Evolutionary conservation across 2,888 invertebrate species (phyloP).

Genomic region (Lasioglossum malachurum): DNA sequence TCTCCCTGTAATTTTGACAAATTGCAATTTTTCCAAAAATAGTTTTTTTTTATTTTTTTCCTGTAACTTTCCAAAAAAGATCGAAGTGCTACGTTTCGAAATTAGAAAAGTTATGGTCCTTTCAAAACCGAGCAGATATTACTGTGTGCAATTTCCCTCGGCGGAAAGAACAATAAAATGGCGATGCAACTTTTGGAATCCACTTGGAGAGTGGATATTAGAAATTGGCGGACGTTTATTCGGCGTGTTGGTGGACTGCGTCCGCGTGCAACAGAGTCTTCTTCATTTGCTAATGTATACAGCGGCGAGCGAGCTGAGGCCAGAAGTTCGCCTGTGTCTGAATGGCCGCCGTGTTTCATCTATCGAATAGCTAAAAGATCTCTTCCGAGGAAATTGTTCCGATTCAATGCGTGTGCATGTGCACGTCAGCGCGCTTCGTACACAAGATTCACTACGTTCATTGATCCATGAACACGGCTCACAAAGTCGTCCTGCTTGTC

Average conservation of each 20-base stretch:
- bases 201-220: neutral
- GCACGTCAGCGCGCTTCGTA: slow-evolving; percentile 10
- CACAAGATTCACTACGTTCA: slow-evolving; percentile 41
- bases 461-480: slow-evolving; percentile 47
- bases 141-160: no score
- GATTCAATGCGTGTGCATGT: slow-evolving; percentile 38
- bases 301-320: neutral
- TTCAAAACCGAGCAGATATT: no score
- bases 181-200: neutral
- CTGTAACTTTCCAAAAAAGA: no score
- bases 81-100: no score
- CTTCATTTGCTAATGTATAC: slow-evolving; percentile 18
- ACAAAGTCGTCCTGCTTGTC: slow-evolving; percentile 43
- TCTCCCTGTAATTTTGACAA: no score
- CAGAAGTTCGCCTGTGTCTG: slow-evolving; percentile 16
- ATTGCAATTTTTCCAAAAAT: no score
- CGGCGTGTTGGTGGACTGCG: neutral
- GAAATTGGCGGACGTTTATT: neutral
- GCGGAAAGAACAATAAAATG: no score
- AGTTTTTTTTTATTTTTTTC: no score
- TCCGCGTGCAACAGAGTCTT: neutral
- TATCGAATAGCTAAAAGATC: slow-evolving; percentile 39
- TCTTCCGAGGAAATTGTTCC: slow-evolving; percentile 41
- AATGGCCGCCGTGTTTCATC: slow-evolving; percentile 27
- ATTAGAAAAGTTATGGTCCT: no score